Evolutionary conservation across 2,888 invertebrate genomes (phyloP), one percentile per base, ranked within the genome.

Genomic region (Calliopum simillimum): DNA sequence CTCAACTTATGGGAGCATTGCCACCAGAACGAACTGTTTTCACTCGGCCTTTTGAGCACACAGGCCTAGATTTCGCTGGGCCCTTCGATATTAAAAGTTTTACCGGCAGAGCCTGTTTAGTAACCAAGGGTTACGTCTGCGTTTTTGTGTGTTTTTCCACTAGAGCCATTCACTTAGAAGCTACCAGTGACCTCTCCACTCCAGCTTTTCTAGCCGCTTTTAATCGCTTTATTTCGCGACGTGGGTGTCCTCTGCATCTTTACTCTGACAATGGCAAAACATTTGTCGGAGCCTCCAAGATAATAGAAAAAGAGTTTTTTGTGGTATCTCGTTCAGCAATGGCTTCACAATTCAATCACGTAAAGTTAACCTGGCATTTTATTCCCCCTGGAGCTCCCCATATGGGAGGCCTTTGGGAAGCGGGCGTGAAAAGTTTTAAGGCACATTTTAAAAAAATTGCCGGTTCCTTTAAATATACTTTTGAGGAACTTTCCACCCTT

Each of bases 91-190:
- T 68, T n/a, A 43, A 53, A 46, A 59, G 73, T 41, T n/a, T n/a
- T n/a, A n/a, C n/a, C n/a, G n/a, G n/a, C n/a, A n/a, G n/a, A n/a
- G n/a, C n/a, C n/a, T n/a, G n/a, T n/a, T 73, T 73, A 11, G 64
- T 65, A 2, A 75, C 75, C 4, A 75, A 73, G 23, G 74, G 25
- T 70, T 68, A n/a, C n/a, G n/a, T n/a, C n/a, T n/a, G n/a, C n/a
- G n/a, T n/a, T n/a, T n/a, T n/a, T n/a, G n/a, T n/a, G n/a, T n/a
- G n/a, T n/a, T n/a, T n/a, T n/a, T n/a, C n/a, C n/a, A n/a, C n/a
- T n/a, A n/a, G n/a, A n/a, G n/a, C n/a, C n/a, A n/a, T n/a, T n/a
- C n/a, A n/a, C n/a, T n/a, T n/a, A n/a, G n/a, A n/a, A n/a, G n/a
- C n/a, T n/a, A n/a, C n/a, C n/a, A n/a, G n/a, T n/a, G n/a, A n/a